These are phyloP conservation scores for Girardinus metallicus DNA, from an alignment of 2,797 vertebrate genomes.

Conservation along the genomic window DNA sequence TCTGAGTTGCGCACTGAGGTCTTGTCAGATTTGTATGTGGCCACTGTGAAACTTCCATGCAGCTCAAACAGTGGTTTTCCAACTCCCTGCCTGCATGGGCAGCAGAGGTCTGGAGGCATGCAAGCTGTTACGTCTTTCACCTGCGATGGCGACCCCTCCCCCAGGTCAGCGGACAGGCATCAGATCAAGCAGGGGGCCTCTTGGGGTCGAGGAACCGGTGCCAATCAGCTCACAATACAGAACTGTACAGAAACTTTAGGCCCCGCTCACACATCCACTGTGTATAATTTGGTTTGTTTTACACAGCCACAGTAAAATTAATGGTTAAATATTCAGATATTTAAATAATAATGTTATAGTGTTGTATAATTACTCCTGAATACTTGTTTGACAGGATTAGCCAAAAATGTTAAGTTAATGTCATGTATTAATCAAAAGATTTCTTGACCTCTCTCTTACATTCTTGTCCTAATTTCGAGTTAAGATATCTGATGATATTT, in stretches of 20 bases:
- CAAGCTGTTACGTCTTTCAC: conserved; percentile 78
- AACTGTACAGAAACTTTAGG: conserved; percentile 19
- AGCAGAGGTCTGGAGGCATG: conserved; percentile 79
- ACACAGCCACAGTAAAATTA: neutral
- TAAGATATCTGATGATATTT: too few relatives aligned
- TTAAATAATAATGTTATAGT: neutral
- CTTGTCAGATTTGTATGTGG: conserved; percentile 43
- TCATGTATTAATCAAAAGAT: too few relatives aligned
- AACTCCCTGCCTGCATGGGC: conserved; percentile 54
- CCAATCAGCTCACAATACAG: conserved; percentile 67
- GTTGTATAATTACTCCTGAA: neutral
- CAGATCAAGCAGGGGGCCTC: conserved; percentile 69
- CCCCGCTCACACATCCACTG: conserved; percentile 18
- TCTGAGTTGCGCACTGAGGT: conserved; percentile 30
- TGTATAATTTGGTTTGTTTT: conserved; percentile 4
- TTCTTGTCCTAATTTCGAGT: too few relatives aligned
- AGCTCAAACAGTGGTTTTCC: conserved; percentile 68
- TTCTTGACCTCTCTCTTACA: too few relatives aligned
- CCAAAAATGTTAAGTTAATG: too few relatives aligned
- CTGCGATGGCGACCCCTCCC: conserved; percentile 64
- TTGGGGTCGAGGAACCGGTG: conserved; percentile 58
- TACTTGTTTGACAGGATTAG: neutral
- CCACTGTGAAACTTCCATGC: conserved; percentile 35
- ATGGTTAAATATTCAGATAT: neutral
- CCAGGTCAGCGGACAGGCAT: conserved; percentile 72